Conservation (phyloP, 2,797 vertebrate genomes). For the Psittacula derbiana region DNA sequence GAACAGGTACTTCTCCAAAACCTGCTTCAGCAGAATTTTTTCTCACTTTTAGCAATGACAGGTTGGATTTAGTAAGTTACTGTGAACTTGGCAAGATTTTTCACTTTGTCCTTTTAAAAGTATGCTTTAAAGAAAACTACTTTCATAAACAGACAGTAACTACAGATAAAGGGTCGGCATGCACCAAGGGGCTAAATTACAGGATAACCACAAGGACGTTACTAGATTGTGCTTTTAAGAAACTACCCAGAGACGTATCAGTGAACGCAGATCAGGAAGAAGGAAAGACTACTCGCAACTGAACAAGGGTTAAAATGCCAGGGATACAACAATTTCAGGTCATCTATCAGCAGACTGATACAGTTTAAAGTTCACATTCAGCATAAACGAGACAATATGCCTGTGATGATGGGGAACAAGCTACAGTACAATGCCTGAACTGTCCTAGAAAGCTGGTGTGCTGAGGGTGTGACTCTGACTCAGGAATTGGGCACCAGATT, state of each 20-base stretch:
- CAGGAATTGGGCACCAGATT: background rate
- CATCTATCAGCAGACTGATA: background rate
- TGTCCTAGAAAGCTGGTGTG: background rate
- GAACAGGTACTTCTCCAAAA: background rate
- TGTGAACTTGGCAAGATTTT: conserved; percentile 23
- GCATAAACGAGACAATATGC: background rate
- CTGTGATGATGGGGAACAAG: background rate
- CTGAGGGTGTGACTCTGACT: background rate
- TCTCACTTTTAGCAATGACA: background rate
- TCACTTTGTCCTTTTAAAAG: conserved; percentile 16
- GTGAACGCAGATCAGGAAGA: background rate
- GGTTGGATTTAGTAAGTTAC: conserved; percentile 26
- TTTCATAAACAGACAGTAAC: background rate
- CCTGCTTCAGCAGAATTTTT: conserved; percentile 15
- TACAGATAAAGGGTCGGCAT: conserved; percentile 25
- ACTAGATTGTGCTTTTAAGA: background rate
- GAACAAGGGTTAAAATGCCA: background rate
- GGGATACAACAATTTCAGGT: background rate
- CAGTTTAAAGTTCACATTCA: background rate
- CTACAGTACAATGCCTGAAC: background rate
- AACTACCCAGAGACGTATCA: background rate
- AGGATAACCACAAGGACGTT: background rate
- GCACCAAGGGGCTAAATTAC: conserved; percentile 17
- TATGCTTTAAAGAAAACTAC: conserved; percentile 20
- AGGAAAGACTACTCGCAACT: background rate